Evolutionary conservation across 1,140 invertebrate species (phyloP), one percentile per base, ranked within the genome.

Genomic region (Brachionus sp.): DNA sequence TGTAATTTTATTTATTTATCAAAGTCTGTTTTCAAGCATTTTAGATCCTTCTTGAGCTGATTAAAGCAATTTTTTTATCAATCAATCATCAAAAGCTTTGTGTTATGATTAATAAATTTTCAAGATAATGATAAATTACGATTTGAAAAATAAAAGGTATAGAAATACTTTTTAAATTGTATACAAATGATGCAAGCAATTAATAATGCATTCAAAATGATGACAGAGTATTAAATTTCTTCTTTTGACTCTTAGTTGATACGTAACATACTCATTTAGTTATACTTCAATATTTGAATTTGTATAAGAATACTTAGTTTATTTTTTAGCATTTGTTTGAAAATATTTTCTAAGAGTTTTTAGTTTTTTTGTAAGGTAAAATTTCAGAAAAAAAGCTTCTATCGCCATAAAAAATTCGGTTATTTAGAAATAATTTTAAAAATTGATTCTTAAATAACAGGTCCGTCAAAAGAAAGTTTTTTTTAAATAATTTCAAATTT

Each of bases 281-380:
- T 16, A 16, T 16, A 53, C n/a, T 53, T 16, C 46, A 53, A 53
- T 16, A 53, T 53, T 53, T 53, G 1, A 53, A 53, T 53, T 53
- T 53, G 46, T 57, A 57, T 19, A 57, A 57, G 50, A 57, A 57
- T 57, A 57, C 50, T 57, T 57, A 57, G 50, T 57, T 57, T 57
- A 57, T 57, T 57, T 19, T 57, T 57, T 57, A 23, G 50, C 50
- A 23, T 57, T 57, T 57, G 9, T 57, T 57, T 57, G 0, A 57
- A 57, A 50, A 50, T 50, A 50, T 10, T 50, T 50, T 50, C 44
- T 50, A 50, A 50, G 44, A 16, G 44, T 50, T 57, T 57, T 6
- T 19, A 23, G 19, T 16, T 57, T 53, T 57, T 53, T 53, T 57
- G 19, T 57, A 19, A 23, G 16, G 50, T 57, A 57, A 57, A 19